phyloP scores from a whole-genome alignment of 2,888 invertebrate species.

The Acleris holmiana region DNA sequence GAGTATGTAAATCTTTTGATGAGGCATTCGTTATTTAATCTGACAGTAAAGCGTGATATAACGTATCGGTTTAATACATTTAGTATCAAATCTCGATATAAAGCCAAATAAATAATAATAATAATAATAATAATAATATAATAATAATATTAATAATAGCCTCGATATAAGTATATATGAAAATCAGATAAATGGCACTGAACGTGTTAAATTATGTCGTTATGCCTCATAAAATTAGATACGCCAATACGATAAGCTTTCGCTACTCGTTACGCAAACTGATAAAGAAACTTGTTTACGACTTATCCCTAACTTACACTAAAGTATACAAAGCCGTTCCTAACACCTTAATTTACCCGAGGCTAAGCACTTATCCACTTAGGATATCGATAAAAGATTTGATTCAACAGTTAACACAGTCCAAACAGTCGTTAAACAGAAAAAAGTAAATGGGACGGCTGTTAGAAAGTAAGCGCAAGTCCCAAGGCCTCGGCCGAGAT shows the following conservation, averaged over 20 bases:
- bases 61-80: too few relatives aligned
- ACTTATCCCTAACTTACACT: conserved; percentile 9
- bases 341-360: conserved; percentile 35
- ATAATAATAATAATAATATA: too few relatives aligned
- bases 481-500: conserved; percentile 69
- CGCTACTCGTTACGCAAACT: conserved; percentile 17
- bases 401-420: conserved; percentile 50
- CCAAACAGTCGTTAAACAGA: conserved; percentile 63
- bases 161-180: too few relatives aligned
- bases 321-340: conserved; percentile 12
- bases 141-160: too few relatives aligned
- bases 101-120: too few relatives aligned
- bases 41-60: too few relatives aligned
- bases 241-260: conserved; percentile 31
- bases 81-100: too few relatives aligned
- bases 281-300: conserved; percentile 21
- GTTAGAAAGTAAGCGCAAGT: conserved; percentile 65
- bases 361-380: conserved; percentile 35
- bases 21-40: too few relatives aligned
- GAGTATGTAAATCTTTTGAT: too few relatives aligned
- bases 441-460: conserved; percentile 61
- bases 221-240: conserved; percentile 23
- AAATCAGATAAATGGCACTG: background rate
- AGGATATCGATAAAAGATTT: conserved; percentile 44
- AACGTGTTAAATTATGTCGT: conserved; percentile 13